phyloP scores from a whole-genome alignment of 2,797 vertebrate species.

The Lophotriccus pileatus region DNA sequence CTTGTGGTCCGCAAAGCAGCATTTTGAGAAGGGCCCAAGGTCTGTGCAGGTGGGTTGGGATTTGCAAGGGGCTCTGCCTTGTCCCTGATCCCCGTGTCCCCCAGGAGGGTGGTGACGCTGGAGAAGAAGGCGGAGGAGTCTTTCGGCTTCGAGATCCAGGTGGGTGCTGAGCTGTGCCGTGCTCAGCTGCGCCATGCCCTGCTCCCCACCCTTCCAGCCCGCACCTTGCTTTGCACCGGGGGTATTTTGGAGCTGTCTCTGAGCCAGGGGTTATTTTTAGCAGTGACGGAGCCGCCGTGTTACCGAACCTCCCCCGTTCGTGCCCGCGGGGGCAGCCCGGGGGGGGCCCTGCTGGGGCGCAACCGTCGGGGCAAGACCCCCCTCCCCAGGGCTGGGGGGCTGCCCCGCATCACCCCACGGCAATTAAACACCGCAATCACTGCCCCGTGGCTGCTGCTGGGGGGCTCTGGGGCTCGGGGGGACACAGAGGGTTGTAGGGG shows the following conservation, averaged over 20 bases:
- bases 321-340: not conserved
- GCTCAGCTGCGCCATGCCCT: rapidly evolving
- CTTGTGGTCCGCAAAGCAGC: not conserved
- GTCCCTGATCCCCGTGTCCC: not conserved
- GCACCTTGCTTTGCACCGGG: not conserved
- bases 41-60: rapidly evolving
- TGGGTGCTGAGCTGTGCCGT: constrained; percentile 55
- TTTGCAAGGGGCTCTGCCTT: not conserved
- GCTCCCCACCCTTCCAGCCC: not conserved
- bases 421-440: rapidly evolving
- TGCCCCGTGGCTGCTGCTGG: rapidly evolving
- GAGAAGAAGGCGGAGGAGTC: constrained; percentile 88
- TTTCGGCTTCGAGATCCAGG: constrained; percentile 98
- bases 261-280: constrained; percentile 32
- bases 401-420: rapidly evolving
- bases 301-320: not conserved
- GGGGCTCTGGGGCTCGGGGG: rapidly evolving
- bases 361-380: not conserved
- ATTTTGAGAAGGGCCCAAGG: not conserved
- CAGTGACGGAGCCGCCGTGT: not conserved
- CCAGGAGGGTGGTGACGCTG: constrained; percentile 86
- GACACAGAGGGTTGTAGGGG: rapidly evolving
- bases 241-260: constrained; percentile 36
- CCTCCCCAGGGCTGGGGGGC: rapidly evolving
- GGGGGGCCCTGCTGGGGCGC: not conserved